These are phyloP conservation scores for Drosophila hamatofila DNA, from an alignment of 2,888 invertebrate species.

Conservation along the genomic window DNA sequence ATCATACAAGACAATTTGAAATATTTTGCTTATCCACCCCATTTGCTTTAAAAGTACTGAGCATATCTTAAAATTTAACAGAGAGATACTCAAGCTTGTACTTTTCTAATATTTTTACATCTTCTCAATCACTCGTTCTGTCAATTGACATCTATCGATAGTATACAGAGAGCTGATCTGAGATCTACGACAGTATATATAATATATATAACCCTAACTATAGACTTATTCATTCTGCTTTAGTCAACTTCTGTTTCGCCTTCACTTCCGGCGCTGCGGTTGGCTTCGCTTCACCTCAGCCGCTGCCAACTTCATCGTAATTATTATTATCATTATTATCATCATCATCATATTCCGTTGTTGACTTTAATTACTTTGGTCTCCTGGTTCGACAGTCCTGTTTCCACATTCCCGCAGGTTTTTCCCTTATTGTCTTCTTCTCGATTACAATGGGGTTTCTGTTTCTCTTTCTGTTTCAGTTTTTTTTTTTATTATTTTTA, in stretches of 20 bases:
- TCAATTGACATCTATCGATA: neutral
- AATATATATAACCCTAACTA: neutral
- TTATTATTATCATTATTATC: constrained; percentile 11
- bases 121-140: too few relatives aligned
- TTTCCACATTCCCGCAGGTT: constrained; percentile 63
- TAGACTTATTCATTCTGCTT: neutral
- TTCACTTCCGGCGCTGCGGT: constrained; percentile 75
- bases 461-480: neutral
- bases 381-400: constrained; percentile 40
- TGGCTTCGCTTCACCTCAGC: constrained; percentile 38
- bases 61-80: too few relatives aligned
- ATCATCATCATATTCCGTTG: constrained; percentile 27
- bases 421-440: constrained; percentile 64
- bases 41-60: too few relatives aligned
- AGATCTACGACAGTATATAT: neutral
- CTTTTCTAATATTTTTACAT: too few relatives aligned
- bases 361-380: constrained; percentile 67
- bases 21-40: too few relatives aligned
- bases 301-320: constrained; percentile 15
- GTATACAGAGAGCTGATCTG: neutral
- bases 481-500: constrained; percentile 6
- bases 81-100: too few relatives aligned
- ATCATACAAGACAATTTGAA: too few relatives aligned
- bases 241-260: constrained; percentile 22
- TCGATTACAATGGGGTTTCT: constrained; percentile 39